Conservation (phyloP, 2,888 invertebrate genomes). For the Amphimallon solstitiale region DNA sequence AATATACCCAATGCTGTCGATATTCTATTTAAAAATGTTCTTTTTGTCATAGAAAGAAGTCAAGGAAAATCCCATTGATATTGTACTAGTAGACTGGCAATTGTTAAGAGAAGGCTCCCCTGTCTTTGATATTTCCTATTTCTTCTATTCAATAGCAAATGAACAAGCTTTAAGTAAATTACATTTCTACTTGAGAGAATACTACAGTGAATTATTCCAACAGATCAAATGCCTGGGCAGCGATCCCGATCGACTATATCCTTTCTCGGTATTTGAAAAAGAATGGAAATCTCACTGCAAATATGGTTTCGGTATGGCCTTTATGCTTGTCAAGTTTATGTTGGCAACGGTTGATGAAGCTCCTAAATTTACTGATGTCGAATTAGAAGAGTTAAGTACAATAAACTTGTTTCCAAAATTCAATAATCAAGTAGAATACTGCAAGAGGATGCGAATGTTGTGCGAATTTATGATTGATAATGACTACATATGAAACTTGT, state of each 20-base stretch:
- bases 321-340: slow-evolving; percentile 43
- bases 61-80: too few relatives aligned
- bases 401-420: slow-evolving; percentile 3
- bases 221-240: slow-evolving; percentile 44
- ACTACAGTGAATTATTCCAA: too few relatives aligned
- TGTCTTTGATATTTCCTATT: too few relatives aligned
- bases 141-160: too few relatives aligned
- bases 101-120: too few relatives aligned
- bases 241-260: slow-evolving; percentile 18
- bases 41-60: too few relatives aligned
- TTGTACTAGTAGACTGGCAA: too few relatives aligned
- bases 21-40: too few relatives aligned
- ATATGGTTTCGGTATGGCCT: slow-evolving; percentile 42
- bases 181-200: too few relatives aligned
- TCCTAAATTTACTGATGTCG: slow-evolving; percentile 38
- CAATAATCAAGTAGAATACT: not conserved
- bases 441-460: not conserved
- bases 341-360: slow-evolving; percentile 42
- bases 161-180: too few relatives aligned
- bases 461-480: not conserved
- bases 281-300: slow-evolving; percentile 45
- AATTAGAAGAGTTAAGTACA: slow-evolving; percentile 30
- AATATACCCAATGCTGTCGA: too few relatives aligned
- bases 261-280: slow-evolving; percentile 44
- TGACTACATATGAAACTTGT: slow-evolving; percentile 3